Percentiles rank a stretch among this genome's conserved stretches.
phyloP scores from a whole-genome alignment of 2,888 invertebrate species.

The Petrophora chlorosata region DNA sequence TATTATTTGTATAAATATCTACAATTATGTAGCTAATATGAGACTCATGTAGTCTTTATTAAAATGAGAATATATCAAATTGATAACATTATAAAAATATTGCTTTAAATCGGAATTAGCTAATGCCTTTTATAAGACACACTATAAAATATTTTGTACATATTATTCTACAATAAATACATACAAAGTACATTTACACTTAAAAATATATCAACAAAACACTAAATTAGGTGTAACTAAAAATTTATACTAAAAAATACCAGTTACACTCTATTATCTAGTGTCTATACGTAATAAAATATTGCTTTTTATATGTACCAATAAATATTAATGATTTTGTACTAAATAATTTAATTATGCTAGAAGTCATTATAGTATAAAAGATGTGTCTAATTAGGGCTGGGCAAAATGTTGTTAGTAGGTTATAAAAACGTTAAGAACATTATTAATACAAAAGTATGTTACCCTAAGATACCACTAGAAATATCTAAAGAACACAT shows the following conservation, averaged over 20 bases:
- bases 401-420: no score
- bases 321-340: constrained; percentile 1
- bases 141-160: constrained; percentile 1
- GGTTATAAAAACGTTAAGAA: neutral
- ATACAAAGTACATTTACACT: neutral
- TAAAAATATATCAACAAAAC: constrained; percentile 20
- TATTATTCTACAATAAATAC: constrained; percentile 2
- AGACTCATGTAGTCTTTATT: neutral
- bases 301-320: neutral
- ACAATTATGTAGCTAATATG: neutral
- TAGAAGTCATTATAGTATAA: no score
- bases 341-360: neutral
- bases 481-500: constrained; percentile 3
- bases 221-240: constrained; percentile 4
- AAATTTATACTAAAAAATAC: no score
- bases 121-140: neutral
- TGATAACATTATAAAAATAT: neutral
- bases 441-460: neutral
- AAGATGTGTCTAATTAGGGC: no score
- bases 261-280: neutral
- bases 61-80: neutral
- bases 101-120: neutral
- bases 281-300: neutral
- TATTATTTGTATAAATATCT: constrained; percentile 2
- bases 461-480: neutral